Evolutionary conservation across 2,113 vertebrate species (phyloP), one percentile per base, ranked within the genome.

Genomic region (Leiothrix lutea): DNA sequence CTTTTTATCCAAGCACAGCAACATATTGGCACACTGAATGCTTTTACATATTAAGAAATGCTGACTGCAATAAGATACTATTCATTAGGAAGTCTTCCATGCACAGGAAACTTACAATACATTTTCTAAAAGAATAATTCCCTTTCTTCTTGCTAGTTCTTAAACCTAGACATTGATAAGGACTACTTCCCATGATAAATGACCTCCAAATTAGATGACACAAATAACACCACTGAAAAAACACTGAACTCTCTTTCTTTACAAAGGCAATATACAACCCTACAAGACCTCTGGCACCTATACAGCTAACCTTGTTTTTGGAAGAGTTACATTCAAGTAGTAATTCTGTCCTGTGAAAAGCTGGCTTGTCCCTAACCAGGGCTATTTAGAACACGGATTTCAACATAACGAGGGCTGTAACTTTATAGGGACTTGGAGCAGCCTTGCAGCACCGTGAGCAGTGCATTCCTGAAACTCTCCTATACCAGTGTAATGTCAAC

Each of bases 401-500:
- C 72, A 89, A 22, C 82, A 90, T 50, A 93, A 94, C 5, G 38
- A 93, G 94, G 77, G 72, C 72, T 94, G 94, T 96, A 97, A 96
- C 90, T 97, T 97, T 89, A 94, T 47, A 97, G 91, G 80, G 94
- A 86, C 38, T n/a, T 80, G 88, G 81, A 96, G 75, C 72, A 79
- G 80, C 35, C 81, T 62, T 83, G 79, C 51, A 95, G 66, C 31
- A 57, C 88, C 31, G 3, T 61, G 74, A 95, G 77, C 71, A 6
- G 66, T 71, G 33, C 96, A 97, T 98, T 98, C 95, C 86, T 94
- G 90, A 91, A 97, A 97, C 97, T 96, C 93, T 91, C 83, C 74
- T 97, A 78, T 96, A 97, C 94, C 95, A 96, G 77, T 73, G 92
- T 97, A 97, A 96, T 96, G 97, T 98, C 98, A 98, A 98, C 96